phyloP scores from a whole-genome alignment of 2,797 vertebrate species.

The Cynodonichthys magdalenae region DNA sequence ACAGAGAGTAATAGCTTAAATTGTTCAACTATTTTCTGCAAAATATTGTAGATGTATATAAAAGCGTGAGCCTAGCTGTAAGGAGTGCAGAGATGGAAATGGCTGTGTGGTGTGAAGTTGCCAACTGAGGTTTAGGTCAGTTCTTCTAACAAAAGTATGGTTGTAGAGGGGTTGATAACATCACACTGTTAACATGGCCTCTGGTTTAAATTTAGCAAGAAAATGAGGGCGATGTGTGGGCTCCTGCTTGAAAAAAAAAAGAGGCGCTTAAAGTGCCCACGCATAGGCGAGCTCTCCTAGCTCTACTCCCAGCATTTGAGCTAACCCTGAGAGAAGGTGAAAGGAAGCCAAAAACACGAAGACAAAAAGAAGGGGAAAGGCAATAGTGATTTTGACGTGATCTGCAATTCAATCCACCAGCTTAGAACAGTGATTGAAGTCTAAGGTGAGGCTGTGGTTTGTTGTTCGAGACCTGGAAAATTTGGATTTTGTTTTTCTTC shows the following conservation, averaged over 20 bases:
- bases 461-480: constrained; percentile 29
- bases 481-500: constrained; percentile 21
- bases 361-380: constrained; percentile 47
- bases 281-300: constrained; percentile 51
- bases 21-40: constrained; percentile 17
- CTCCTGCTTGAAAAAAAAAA: constrained; percentile 73
- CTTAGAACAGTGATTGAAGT: constrained; percentile 44
- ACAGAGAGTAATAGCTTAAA: constrained; percentile 42
- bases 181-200: constrained; percentile 63
- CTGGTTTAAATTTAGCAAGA: constrained; percentile 79
- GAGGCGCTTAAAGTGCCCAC: constrained; percentile 72
- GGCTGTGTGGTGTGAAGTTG: constrained; percentile 36
- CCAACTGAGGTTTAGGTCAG: constrained; percentile 63
- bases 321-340: constrained; percentile 56
- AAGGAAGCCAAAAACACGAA: constrained; percentile 46
- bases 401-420: constrained; percentile 50
- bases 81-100: constrained; percentile 28
- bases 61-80: constrained; percentile 23
- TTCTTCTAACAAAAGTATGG: constrained; percentile 42
- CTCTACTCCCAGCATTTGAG: constrained; percentile 61
- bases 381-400: constrained; percentile 49
- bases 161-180: constrained; percentile 64
- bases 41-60: constrained; percentile 12
- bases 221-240: constrained; percentile 77
- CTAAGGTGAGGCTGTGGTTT: constrained; percentile 28